phyloP scores from a whole-genome alignment of 2,113 vertebrate species.

The Aptenodytes patagonicus region DNA sequence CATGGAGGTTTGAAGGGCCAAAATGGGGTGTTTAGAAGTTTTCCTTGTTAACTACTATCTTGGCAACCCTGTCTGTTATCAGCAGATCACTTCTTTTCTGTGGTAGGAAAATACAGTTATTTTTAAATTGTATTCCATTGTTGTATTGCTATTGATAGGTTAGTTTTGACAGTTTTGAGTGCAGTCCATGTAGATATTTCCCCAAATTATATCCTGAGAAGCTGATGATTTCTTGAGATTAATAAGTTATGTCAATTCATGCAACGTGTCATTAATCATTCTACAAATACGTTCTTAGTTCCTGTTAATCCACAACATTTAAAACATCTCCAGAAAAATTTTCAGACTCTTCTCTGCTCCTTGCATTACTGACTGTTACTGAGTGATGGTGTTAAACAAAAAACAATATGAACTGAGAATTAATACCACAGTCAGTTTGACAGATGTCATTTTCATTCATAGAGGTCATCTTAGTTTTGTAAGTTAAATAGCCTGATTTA shows the following conservation, averaged over 20 bases:
- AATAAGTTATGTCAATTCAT: background rate
- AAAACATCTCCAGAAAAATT: background rate
- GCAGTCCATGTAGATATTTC: background rate
- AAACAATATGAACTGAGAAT: background rate
- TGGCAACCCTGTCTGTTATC: background rate
- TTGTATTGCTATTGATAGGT: background rate
- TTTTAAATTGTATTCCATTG: background rate
- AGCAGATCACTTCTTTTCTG: background rate
- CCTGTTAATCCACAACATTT: background rate
- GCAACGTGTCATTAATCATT: background rate
- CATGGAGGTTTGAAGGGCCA: background rate
- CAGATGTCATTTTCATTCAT: background rate
- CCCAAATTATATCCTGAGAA: background rate
- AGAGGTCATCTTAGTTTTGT: background rate
- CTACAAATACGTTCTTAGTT: background rate
- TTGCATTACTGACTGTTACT: background rate
- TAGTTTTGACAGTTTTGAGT: background rate
- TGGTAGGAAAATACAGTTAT: background rate
- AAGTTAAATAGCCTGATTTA: background rate
- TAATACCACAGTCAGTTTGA: background rate
- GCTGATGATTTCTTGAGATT: background rate
- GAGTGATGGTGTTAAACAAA: background rate
- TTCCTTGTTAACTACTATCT: background rate
- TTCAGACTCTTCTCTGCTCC: background rate
- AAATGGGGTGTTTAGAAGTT: background rate